A percentile compares a stretch with the other conserved stretches of the same genome.
These are phyloP conservation scores for Phylloscopus collybita DNA, from an alignment of 2,797 vertebrate species.

Conservation along the genomic window DNA sequence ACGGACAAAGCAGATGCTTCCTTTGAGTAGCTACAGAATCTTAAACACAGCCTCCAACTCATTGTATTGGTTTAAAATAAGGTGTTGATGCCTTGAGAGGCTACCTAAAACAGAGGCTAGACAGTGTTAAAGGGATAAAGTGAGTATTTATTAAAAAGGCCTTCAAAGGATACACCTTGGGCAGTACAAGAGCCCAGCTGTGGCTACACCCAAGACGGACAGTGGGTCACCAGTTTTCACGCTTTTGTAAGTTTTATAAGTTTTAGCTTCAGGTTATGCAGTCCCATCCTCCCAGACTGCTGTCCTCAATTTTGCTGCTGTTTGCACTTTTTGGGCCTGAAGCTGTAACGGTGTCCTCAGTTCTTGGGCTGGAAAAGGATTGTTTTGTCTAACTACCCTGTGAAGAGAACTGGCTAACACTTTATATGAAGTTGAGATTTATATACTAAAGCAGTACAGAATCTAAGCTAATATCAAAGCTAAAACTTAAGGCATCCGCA, in stretches of 20 bases:
- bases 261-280: neutral
- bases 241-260: neutral
- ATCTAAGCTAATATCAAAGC: neutral
- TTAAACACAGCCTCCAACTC: neutral
- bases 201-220: neutral
- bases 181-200: neutral
- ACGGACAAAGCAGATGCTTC: neutral
- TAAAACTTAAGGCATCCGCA: neutral
- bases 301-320: neutral
- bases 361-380: no score
- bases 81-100: neutral
- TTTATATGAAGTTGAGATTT: neutral
- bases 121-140: neutral
- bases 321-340: neutral
- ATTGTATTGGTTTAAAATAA: neutral
- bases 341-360: fast-evolving
- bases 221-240: fast-evolving
- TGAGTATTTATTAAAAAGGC: neutral
- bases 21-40: neutral
- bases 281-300: neutral
- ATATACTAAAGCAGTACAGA: neutral
- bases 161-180: neutral
- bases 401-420: neutral
- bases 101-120: neutral
- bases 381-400: neutral